These are phyloP conservation scores for Tyrophagus putrescentiae DNA, from an alignment of 1,140 invertebrate species.

Conservation along the genomic window DNA sequence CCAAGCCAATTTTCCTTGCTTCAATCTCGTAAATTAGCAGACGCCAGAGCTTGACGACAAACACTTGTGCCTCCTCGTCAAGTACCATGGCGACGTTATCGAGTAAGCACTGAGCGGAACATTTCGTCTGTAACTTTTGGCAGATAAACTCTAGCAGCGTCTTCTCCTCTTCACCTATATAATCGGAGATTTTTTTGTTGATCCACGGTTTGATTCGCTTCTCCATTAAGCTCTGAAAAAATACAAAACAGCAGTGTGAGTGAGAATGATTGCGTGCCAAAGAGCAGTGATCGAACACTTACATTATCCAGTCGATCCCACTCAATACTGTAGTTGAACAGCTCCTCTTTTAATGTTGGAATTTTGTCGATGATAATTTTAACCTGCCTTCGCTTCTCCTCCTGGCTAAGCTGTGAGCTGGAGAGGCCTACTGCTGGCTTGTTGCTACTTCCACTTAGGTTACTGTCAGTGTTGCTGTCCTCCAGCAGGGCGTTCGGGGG, in stretches of 20 bases:
- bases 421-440: conserved; percentile 15
- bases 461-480: conserved; percentile 25
- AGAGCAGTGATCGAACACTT: no score
- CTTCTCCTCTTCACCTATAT: conserved; percentile 97
- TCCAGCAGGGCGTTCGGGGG: conserved; percentile 47
- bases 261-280: conserved; percentile 3
- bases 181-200: conserved; percentile 98
- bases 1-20: conserved; percentile 60
- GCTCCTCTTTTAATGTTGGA: conserved; percentile 85
- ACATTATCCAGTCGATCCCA: conserved; percentile 70
- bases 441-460: conserved; percentile 22
- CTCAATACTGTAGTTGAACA: conserved; percentile 85
- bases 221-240: conserved; percentile 63
- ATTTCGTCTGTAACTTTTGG: conserved; percentile 84
- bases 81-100: conserved; percentile 98
- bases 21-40: conserved; percentile 97
- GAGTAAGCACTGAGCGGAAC: conserved; percentile 77
- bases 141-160: conserved; percentile 97
- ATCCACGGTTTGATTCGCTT: conserved; percentile 96
- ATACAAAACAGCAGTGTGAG: conserved; percentile 14
- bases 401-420: conserved; percentile 32
- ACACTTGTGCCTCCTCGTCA: conserved; percentile 97
- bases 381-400: conserved; percentile 89
- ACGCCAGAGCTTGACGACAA: conserved; percentile 99
- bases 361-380: conserved; percentile 96